Evolutionary conservation across 2,797 vertebrate species (phyloP), one percentile per base, ranked within the genome.

Genomic region (Scleropages formosus): DNA sequence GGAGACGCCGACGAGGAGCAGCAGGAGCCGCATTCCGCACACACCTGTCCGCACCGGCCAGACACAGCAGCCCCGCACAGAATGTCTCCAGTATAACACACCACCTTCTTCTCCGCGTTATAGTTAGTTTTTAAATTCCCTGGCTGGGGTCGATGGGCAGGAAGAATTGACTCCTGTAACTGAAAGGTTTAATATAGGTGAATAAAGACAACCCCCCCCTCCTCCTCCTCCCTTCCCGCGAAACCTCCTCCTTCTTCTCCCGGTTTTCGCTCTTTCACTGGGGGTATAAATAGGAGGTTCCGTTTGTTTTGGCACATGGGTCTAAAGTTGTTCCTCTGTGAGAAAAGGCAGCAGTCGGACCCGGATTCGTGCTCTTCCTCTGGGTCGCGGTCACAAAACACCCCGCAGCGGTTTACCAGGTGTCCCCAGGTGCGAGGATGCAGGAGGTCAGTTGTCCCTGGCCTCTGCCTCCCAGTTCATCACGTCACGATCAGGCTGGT

Each of bases 1-100:
- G 90, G 92, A 89, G 84, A 91, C 93, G 92, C 90, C 90, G 88
- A 93, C 89, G 86, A 92, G 87, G 83, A 86, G 80, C 84, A 93
- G 93, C 85, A 91, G 82, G 92, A 93, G 82, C 90, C 93, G 90
- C 94, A 95, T 94, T 89, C 89, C 92, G 90, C 86, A 89, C 77
- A 79, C 80, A 75, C 78, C 79, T 73, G 83, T 68, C 80, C 80
- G 83, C 83, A 80, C 81, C 77, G 78, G 81, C 83, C 81, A 82
- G 82, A 77, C 65, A 69, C 63, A 79, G n/a, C n/a, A n/a, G 31
- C n/a, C n/a, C n/a, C n/a, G n/a, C n/a, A n/a, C n/a, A n/a, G n/a
- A n/a, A n/a, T n/a, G 76, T 75, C 76, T 78, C 74, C 60, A 75
- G 12, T 75, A 24, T 78, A 78, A 74, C 77, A 80, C 75, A 73